Evolutionary conservation across 2,797 vertebrate genomes (phyloP).

Genomic region (Uromys caudimaculatus): DNA sequence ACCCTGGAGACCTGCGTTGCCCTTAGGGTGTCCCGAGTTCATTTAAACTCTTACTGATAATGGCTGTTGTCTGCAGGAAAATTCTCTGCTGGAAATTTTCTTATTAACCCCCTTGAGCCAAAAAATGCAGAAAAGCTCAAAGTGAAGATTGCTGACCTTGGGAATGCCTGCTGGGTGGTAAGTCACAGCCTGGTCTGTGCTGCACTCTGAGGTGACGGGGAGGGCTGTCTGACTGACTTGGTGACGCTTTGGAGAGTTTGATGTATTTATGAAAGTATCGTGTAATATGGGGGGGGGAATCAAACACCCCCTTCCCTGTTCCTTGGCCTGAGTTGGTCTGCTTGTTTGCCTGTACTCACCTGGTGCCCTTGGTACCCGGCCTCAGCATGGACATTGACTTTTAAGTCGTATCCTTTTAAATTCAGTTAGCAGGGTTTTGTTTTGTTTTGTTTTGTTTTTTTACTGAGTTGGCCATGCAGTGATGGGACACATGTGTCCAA

Average conservation of each 20-base stretch:
- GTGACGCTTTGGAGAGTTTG: background rate
- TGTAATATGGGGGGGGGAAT: too few species aligned
- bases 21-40: slow-evolving; percentile 28
- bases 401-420: background rate
- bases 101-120: slow-evolving; percentile 98
- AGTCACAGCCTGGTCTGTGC: slow-evolving; percentile 85
- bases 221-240: background rate
- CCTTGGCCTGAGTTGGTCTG: background rate
- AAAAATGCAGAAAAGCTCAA: slow-evolving; percentile 96
- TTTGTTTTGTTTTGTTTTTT: too few species aligned
- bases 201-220: background rate
- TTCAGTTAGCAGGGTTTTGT: background rate
- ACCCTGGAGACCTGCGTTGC: slow-evolving; percentile 12
- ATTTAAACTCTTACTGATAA: slow-evolving; percentile 61
- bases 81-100: slow-evolving; percentile 93
- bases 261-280: background rate
- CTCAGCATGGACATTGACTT: background rate
- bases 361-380: background rate
- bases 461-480: background rate
- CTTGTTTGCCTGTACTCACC: background rate
- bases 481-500: too few species aligned
- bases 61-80: slow-evolving; percentile 89
- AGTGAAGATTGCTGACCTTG: slow-evolving; percentile 99
- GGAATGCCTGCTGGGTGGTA: slow-evolving; percentile 99
- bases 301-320: background rate